Base-by-base conservation (phyloP, 2,888 invertebrate genomes). In the Phasia obesa region DNA sequence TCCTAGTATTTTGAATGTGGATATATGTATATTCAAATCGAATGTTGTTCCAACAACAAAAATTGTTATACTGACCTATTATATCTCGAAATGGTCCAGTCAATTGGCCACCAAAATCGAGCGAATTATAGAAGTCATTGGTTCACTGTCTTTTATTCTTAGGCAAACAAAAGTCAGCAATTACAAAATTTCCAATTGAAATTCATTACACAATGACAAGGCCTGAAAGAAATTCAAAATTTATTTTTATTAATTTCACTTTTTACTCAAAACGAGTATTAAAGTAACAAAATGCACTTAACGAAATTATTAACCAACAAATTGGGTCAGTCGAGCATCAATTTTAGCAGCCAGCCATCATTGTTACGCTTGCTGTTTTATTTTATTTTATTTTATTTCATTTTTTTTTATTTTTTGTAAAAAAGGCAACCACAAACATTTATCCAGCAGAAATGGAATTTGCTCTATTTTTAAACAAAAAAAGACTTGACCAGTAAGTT, bases 281-380 rank as follows among this genome's bases (percentile, higher is more conserved):
- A 31, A 2, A 31, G 9, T 3, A 31, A 47, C 57, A 44, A 76
- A 73, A 13, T 65, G 2, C 13, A 42, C 17, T 44, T 1, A 64
- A 64, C 25, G 57, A 38, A 62, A 70, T 17, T n/a, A 35, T 59
- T 51, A 42, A 21, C 27, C 31, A 17, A 51, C 13, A 81, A 81
- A 82, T 82, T 82, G 44, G 82, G 82, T 82, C 82, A 82, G 78
- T 82, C 69, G 82, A 82, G 74, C 78, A 82, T 78, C 78, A 69
- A 53, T 82, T 70, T 82, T 15, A 62, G n/a, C n/a, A n/a, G n/a
- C n/a, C 17, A 44, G 21, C 49, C 55, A 47, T 17, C 31, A 64
- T 25, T 65, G 11, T 42, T 42, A 59, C 49, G 17, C 27, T 17
- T 19, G 51, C 42, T 62, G 21, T 51, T 59, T 13, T 13, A 53